Conservation (phyloP, 2,797 vertebrate genomes). For the Enteromius thamalakanensis region DNA sequence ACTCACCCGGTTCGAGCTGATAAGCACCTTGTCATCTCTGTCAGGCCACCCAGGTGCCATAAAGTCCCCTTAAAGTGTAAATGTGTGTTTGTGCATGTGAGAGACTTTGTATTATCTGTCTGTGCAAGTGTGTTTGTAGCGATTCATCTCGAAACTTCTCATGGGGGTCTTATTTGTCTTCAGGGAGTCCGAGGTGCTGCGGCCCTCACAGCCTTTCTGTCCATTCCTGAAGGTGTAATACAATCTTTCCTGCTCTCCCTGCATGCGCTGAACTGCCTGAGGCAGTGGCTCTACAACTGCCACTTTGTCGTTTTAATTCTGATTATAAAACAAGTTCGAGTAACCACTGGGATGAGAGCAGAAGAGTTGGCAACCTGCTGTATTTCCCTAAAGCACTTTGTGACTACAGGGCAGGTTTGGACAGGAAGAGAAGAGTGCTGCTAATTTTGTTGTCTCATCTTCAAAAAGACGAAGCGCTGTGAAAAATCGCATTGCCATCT, state of each 20-base stretch:
- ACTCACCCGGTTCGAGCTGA: conserved; percentile 19
- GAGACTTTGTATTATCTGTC: not conserved
- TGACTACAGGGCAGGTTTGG: conserved; percentile 12
- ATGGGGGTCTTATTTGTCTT: conserved; percentile 13
- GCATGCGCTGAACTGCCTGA: conserved; percentile 5
- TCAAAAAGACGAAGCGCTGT: conserved; percentile 34
- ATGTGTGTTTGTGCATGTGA: not conserved
- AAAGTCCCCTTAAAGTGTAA: conserved; percentile 15
- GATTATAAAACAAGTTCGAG: conserved; percentile 24
- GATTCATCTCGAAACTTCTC: not conserved
- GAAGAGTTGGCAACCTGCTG: conserved; percentile 11
- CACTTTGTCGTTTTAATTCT: conserved; percentile 23
- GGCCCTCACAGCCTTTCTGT: conserved; percentile 24
- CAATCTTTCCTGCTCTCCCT: not conserved
- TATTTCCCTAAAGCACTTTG: conserved; percentile 27
- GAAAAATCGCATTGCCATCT: conserved; percentile 36
- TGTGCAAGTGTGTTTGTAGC: not conserved
- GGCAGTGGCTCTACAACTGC: conserved; percentile 15
- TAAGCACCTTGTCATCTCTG: conserved; percentile 37
- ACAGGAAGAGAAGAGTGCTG: conserved; percentile 25
- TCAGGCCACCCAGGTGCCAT: conserved; percentile 26
- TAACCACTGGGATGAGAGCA: conserved; percentile 15
- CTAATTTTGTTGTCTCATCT: conserved; percentile 42
- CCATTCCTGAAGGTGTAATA: not conserved
- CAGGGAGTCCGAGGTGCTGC: not conserved